A percentile compares a stretch with the other conserved stretches of the same genome.
Evolutionary conservation across 2,888 invertebrate genomes (phyloP).

Genomic region (Orchesella flavescens): DNA sequence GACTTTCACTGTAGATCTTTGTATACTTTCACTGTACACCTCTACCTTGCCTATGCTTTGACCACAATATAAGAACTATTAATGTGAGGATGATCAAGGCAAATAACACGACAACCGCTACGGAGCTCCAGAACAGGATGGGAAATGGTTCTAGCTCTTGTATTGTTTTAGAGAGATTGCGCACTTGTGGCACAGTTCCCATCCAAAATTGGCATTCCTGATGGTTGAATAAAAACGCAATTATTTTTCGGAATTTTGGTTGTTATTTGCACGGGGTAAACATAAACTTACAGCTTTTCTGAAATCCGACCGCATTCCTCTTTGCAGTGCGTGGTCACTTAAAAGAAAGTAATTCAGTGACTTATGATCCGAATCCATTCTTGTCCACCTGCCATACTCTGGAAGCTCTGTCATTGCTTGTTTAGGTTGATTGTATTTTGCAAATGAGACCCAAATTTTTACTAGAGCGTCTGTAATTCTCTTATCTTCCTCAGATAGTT

Average conservation of each 20-base stretch:
- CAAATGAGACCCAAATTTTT: slow-evolving; percentile 70
- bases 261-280: too few species aligned
- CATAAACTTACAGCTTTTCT: slow-evolving; percentile 60
- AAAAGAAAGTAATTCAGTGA: slow-evolving; percentile 64
- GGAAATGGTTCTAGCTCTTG: slow-evolving; percentile 65
- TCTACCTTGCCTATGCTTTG: slow-evolving; percentile 26
- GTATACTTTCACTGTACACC: neutral
- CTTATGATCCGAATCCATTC: slow-evolving; percentile 48
- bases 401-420: slow-evolving; percentile 60
- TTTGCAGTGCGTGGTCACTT: slow-evolving; percentile 27
- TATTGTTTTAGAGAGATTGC: slow-evolving; percentile 58
- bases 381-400: slow-evolving; percentile 62
- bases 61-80: slow-evolving; percentile 56
- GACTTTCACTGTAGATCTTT: neutral
- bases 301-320: slow-evolving; percentile 64
- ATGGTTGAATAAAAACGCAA: slow-evolving; percentile 25
- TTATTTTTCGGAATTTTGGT: neutral
- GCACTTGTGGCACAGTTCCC: slow-evolving; percentile 60
- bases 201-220: slow-evolving; percentile 69
- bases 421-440: slow-evolving; percentile 68
- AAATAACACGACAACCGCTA: slow-evolving; percentile 59
- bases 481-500: slow-evolving; percentile 40
- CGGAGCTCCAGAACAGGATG: slow-evolving; percentile 64
- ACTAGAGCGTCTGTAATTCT: slow-evolving; percentile 64
- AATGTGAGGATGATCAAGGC: slow-evolving; percentile 50